Evolutionary conservation across 1,140 invertebrate species (phyloP).

Genomic region (Megalonaias nervosa): DNA sequence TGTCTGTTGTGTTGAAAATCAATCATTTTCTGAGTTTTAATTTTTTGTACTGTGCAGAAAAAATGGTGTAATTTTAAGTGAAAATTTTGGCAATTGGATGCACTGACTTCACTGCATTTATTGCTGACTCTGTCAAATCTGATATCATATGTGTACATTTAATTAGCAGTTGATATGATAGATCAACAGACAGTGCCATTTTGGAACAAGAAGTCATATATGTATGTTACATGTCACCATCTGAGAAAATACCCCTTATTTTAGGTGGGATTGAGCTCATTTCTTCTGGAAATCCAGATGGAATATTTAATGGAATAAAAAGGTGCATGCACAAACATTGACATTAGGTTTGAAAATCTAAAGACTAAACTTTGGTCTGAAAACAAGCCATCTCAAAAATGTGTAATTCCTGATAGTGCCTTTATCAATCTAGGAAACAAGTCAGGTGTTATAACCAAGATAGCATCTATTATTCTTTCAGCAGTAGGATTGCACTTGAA

Average conservation of each 20-base stretch:
- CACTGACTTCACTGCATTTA: no score
- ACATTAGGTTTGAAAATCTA: slow-evolving; percentile 1
- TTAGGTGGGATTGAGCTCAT: background rate
- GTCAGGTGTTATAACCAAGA: slow-evolving; percentile 6
- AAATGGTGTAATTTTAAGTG: no score
- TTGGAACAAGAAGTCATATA: background rate
- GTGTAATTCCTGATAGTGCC: background rate
- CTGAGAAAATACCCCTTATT: background rate
- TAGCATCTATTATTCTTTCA: slow-evolving; percentile 2
- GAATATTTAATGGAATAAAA: background rate
- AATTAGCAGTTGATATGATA: no score
- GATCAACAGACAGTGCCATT: no score
- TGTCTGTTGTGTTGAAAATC: no score
- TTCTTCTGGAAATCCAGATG: background rate
- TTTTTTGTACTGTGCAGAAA: no score
- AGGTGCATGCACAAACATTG: background rate
- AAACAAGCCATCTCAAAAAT: no score
- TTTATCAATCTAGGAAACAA: background rate
- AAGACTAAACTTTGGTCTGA: background rate
- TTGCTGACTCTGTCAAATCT: background rate
- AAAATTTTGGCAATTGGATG: no score
- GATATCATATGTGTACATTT: no score
- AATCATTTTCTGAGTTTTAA: no score
- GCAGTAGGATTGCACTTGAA: slow-evolving; percentile 21
- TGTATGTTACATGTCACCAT: no score